Percentiles rank a stretch among this genome's conserved stretches.
phyloP scores from a whole-genome alignment of 1,140 invertebrate genomes.

The Nephotettix cincticeps region DNA sequence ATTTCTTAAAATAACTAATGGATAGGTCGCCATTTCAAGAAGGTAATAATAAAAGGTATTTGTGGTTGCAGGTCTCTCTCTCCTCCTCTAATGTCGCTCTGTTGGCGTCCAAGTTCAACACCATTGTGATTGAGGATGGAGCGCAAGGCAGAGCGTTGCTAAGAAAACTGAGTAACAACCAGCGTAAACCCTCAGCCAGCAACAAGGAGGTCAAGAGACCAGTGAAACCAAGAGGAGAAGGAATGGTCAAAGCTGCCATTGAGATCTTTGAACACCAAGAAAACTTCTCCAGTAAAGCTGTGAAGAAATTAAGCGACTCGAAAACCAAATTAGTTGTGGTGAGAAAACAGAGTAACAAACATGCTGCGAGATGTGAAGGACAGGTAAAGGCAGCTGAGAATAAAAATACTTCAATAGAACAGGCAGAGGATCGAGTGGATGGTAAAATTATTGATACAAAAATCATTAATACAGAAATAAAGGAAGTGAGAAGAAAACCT shows the following conservation, averaged over 20 bases:
- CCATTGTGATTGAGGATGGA: conserved; percentile 31
- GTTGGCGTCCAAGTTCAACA: conserved; percentile 37
- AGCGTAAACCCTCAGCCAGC: not conserved
- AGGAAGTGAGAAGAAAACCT: conserved; percentile 9
- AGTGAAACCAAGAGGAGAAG: conserved; percentile 21
- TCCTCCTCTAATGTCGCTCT: conserved; percentile 32
- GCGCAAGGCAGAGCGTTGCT: conserved; percentile 7
- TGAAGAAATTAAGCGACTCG: not conserved
- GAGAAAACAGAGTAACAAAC: not conserved
- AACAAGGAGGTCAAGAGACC: not conserved
- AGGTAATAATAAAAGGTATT: no score
- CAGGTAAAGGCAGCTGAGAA: not conserved
- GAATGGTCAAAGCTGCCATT: conserved; percentile 29
- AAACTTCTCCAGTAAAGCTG: not conserved
- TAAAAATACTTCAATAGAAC: not conserved
- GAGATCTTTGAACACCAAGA: conserved; percentile 32
- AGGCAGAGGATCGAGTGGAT: not conserved
- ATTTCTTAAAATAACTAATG: no score
- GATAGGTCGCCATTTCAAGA: no score
- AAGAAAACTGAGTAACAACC: not conserved
- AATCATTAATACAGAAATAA: not conserved
- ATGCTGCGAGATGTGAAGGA: not conserved
- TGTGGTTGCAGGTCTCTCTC: not conserved
- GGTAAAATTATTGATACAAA: not conserved
- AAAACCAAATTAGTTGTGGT: conserved; percentile 10